These are phyloP conservation scores for Acanthurus lineatus DNA, from an alignment of 2,797 vertebrate species.

Conservation along the genomic window DNA sequence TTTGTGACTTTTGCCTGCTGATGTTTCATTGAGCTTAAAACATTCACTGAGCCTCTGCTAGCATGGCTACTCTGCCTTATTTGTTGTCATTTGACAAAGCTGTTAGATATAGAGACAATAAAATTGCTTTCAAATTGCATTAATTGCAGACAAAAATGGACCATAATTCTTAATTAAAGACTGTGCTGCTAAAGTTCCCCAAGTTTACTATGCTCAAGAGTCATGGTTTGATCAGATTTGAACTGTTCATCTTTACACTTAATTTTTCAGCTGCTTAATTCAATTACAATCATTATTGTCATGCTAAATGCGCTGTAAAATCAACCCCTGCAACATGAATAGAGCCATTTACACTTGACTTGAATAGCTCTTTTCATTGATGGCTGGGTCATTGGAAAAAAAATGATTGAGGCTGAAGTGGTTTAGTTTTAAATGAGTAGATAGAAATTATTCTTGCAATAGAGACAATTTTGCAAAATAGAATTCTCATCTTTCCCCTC, in stretches of 20 bases:
- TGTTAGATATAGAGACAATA: not conserved
- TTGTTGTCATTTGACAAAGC: not conserved
- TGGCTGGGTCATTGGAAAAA: slow-evolving; percentile 8
- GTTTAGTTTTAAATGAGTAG: not conserved
- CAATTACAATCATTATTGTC: not conserved
- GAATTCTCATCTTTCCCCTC: not conserved
- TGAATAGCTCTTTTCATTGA: slow-evolving; percentile 32
- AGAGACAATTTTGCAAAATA: not conserved
- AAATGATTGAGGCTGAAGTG: not conserved
- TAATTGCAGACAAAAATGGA: not conserved
- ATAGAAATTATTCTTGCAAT: not conserved
- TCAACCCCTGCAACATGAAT: slow-evolving; percentile 15
- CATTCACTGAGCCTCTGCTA: not conserved
- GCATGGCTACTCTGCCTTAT: not conserved
- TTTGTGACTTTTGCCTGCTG: not conserved
- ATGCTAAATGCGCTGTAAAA: not conserved
- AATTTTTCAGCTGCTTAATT: not conserved
- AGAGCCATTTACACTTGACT: not conserved
- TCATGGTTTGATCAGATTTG: not conserved
- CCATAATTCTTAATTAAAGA: not conserved
- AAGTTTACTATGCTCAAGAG: not conserved
- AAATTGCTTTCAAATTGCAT: not conserved
- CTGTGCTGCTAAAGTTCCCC: not conserved
- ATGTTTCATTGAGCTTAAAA: not conserved
- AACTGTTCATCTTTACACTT: slow-evolving; percentile 2